phyloP scores from a whole-genome alignment of 2,888 invertebrate genomes.

The Chalcosyrphus nemorum region DNA sequence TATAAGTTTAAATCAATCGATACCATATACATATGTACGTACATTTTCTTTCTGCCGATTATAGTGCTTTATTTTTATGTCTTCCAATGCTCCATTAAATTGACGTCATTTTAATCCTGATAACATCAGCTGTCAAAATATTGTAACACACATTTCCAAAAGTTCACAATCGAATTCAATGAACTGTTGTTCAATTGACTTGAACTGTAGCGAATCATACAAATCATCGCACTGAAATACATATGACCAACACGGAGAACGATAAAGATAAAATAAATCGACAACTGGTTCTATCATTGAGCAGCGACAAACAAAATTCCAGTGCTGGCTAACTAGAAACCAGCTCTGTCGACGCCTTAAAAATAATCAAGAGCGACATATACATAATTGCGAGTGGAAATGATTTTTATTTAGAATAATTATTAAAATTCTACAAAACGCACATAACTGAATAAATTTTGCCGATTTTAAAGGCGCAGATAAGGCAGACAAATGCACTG shows the following conservation, averaged over 20 bases:
- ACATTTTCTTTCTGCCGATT: too few species aligned
- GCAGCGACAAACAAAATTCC: background rate
- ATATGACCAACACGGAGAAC: background rate
- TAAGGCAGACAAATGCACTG: background rate
- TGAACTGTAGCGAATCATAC: background rate
- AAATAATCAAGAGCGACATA: too few species aligned
- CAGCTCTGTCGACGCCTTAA: background rate
- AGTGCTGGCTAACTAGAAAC: background rate
- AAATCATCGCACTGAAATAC: background rate
- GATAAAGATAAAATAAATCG: background rate
- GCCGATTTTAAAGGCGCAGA: background rate
- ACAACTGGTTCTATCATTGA: background rate
- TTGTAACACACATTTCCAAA: too few species aligned
- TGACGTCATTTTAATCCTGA: background rate
- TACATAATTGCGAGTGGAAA: background rate
- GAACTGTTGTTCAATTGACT: background rate
- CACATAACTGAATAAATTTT: background rate
- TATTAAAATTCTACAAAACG: background rate
- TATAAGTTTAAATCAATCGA: too few species aligned
- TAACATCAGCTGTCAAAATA: too few species aligned
- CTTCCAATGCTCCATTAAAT: background rate
- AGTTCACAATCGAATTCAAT: background rate
- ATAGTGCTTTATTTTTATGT: too few species aligned
- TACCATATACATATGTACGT: too few species aligned
- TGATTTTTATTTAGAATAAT: background rate